Evolutionary conservation across 2,888 invertebrate genomes (phyloP), one percentile per base, ranked within the genome.

Genomic region (Lypha dubia): DNA sequence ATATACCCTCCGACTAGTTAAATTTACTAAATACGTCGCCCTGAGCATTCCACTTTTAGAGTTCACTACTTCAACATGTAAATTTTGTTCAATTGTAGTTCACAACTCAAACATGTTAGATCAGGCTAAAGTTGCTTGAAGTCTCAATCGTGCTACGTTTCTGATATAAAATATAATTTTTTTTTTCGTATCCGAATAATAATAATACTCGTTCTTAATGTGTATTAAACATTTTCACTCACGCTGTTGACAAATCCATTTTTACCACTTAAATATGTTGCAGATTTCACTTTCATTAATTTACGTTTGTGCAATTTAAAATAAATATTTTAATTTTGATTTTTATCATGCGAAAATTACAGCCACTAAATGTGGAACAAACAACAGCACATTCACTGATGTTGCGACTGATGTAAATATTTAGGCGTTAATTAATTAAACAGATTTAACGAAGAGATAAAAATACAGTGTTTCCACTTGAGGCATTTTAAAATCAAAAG

Each of bases 321-420:
- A 56, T 65, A 73, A 71, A 65, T 58, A 63, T 73, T 73, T 41
- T 56, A 73, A 65, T 79, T 79, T 73, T 65, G 28, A 38, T 56
- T 65, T 65, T 65, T 65, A 24, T 71, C 24, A 53, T 46, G 35
- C 8, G 22, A 49, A 65, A 63, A 62, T 63, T 71, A 17, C 56
- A 44, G 32, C 35, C 35, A 46, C 53, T 56, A 35, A 63, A 38
- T 49, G 46, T 65, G 28, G 24, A n/a, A 53, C 13, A 8, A 17
- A 60, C 51, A 46, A 22, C 9, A 5, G 7, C 41, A 32, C n/a
- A n/a, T n/a, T n/a, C n/a, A n/a, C 11, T 38, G 41, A 15, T 38
- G 41, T 20, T 49, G 51, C 32, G 0, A 38, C 32, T 71, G 70
- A n/a, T n/a, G n/a, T n/a, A n/a, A n/a, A n/a, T n/a, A n/a, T n/a